These are phyloP conservation scores for Papilio protenor DNA, from an alignment of 2,888 invertebrate genomes.

Conservation along the genomic window DNA sequence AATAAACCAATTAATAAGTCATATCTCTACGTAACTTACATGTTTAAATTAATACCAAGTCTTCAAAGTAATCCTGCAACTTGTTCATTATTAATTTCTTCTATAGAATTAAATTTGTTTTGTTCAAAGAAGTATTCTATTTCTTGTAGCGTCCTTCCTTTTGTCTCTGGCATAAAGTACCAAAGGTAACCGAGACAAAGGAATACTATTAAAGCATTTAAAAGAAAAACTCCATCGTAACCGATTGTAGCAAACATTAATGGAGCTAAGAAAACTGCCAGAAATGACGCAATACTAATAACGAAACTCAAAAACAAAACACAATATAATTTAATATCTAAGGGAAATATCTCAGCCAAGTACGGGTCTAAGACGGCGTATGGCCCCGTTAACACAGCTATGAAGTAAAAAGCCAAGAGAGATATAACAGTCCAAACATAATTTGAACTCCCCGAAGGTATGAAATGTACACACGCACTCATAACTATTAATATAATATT, in stretches of 20 bases:
- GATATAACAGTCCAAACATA: conserved; percentile 45
- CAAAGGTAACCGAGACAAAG: conserved; percentile 50
- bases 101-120: conserved; percentile 36
- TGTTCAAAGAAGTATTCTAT: conserved; percentile 51
- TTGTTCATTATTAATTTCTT: conserved; percentile 18
- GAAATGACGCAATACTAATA: conserved; percentile 46
- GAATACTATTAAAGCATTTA: conserved; percentile 46
- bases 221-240: conserved; percentile 51
- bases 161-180: conserved; percentile 52
- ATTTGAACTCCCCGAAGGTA: conserved; percentile 36
- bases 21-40: background rate
- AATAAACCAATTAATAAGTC: background rate
- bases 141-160: conserved; percentile 52
- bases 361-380: conserved; percentile 51
- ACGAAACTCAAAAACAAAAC: conserved; percentile 45
- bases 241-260: conserved; percentile 48
- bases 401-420: conserved; percentile 48
- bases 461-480: conserved; percentile 47
- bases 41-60: background rate
- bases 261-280: conserved; percentile 47
- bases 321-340: conserved; percentile 50
- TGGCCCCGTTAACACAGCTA: conserved; percentile 47
- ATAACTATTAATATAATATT: conserved; percentile 45
- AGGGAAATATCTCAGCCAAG: conserved; percentile 50
- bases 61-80: conserved; percentile 9